phyloP scores from a whole-genome alignment of 2,797 vertebrate species.

The Labeo calbasu region DNA sequence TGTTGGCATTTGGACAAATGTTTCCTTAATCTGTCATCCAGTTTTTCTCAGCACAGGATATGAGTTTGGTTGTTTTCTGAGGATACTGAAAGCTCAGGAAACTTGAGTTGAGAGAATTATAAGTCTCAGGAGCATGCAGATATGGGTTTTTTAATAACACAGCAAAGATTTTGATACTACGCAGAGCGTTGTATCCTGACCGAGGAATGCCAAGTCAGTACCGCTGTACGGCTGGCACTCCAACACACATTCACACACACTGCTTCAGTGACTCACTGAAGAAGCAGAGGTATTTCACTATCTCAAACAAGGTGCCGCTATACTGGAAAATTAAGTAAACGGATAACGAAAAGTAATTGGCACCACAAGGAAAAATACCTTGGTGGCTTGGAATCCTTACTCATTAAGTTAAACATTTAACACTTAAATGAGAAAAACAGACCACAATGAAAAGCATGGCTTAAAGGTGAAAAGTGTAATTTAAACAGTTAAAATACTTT shows the following conservation, averaged over 20 bases:
- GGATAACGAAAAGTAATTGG: slow-evolving; percentile 13
- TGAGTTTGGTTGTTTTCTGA: slow-evolving; percentile 25
- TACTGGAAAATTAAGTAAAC: slow-evolving; percentile 28
- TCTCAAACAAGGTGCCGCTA: slow-evolving; percentile 13
- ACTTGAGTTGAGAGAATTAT: slow-evolving; percentile 14
- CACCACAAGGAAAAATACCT: slow-evolving; percentile 14
- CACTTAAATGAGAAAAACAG: slow-evolving; percentile 47
- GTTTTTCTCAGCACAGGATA: slow-evolving; percentile 25
- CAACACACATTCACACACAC: slow-evolving; percentile 9
- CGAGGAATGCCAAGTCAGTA: slow-evolving; percentile 34
- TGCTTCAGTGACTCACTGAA: neutral
- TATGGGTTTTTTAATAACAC: slow-evolving; percentile 38
- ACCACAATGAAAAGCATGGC: slow-evolving; percentile 27
- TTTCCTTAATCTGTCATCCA: slow-evolving; percentile 35
- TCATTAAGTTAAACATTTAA: slow-evolving; percentile 29
- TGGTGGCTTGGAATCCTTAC: slow-evolving; percentile 10
- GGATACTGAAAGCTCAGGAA: slow-evolving; percentile 23
- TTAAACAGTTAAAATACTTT: neutral
- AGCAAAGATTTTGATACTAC: slow-evolving; percentile 38
- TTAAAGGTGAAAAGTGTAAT: neutral
- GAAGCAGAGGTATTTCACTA: neutral
- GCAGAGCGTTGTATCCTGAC: slow-evolving; percentile 28
- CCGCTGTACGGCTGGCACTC: slow-evolving; percentile 8
- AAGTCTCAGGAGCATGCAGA: slow-evolving; percentile 25
- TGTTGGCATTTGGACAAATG: slow-evolving; percentile 21